Conservation (phyloP, 2,113 vertebrate genomes). For the Nesogale talazaci region DNA sequence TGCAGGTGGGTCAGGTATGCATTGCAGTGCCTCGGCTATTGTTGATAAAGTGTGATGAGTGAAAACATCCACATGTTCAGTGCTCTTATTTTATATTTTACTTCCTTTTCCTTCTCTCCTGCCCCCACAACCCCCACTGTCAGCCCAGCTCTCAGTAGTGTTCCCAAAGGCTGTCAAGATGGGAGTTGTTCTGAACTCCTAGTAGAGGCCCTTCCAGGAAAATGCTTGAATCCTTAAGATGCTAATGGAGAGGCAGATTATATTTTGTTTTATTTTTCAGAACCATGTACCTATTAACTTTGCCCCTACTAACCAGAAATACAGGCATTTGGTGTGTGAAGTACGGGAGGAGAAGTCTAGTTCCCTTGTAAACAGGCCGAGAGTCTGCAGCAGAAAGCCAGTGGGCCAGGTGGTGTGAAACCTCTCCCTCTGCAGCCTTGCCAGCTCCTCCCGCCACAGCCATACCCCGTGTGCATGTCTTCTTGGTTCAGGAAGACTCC, state of each 20-base stretch:
- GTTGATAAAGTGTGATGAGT: too few relatives aligned
- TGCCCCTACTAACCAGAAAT: not conserved
- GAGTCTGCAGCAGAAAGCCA: not conserved
- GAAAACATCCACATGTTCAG: not conserved
- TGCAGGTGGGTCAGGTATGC: not conserved
- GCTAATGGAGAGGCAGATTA: not conserved
- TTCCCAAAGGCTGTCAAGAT: not conserved
- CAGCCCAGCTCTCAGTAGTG: not conserved
- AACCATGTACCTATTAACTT: conserved; percentile 3
- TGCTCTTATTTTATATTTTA: not conserved
- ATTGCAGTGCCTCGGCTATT: too few relatives aligned
- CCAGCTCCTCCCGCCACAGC: not conserved
- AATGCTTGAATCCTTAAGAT: not conserved
- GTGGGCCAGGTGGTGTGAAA: not conserved
- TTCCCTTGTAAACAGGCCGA: not conserved
- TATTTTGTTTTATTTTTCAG: conserved; percentile 18
- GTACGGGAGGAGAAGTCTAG: not conserved
- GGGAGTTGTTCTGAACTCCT: not conserved
- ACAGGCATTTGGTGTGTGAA: conserved; percentile 45
- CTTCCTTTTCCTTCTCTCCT: not conserved
- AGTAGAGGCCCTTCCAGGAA: conserved; percentile 6
- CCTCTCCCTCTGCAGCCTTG: not conserved
- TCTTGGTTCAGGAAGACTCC: not conserved
- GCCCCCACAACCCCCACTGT: not conserved
- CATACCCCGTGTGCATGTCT: not conserved